Conservation (phyloP, 2,797 vertebrate species). For the Champsocephalus gunnari region DNA sequence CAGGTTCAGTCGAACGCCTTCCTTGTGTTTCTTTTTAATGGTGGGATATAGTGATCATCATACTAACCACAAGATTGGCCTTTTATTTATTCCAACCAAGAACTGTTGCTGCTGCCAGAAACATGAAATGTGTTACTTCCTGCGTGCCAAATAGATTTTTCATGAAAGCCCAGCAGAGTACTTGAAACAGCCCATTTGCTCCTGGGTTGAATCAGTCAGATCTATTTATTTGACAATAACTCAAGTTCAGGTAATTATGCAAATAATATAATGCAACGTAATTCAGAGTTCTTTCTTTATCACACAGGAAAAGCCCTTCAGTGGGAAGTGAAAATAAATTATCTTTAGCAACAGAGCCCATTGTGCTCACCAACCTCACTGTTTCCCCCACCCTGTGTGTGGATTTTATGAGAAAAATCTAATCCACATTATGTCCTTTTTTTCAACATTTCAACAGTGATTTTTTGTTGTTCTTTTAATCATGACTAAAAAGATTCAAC, state of each 20-base stretch:
- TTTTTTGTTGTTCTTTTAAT: not conserved
- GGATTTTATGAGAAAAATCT: not conserved
- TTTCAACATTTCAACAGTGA: not conserved
- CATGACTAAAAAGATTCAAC: not conserved
- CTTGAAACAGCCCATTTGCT: constrained; percentile 34
- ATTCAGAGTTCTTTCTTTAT: constrained; percentile 5
- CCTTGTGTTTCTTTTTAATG: constrained; percentile 21
- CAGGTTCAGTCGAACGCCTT: constrained; percentile 26
- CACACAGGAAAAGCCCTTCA: constrained; percentile 17
- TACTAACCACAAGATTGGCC: constrained; percentile 36
- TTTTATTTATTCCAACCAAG: constrained; percentile 37
- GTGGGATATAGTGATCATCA: constrained; percentile 32
- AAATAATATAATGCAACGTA: constrained; percentile 2
- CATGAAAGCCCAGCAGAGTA: constrained; percentile 32
- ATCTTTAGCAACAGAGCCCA: constrained; percentile 32
- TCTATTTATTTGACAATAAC: not conserved
- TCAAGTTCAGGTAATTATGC: not conserved
- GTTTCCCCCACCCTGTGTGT: constrained; percentile 9
- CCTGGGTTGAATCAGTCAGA: not conserved
- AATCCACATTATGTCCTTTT: not conserved
- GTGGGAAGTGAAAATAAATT: constrained; percentile 50
- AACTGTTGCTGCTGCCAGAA: constrained; percentile 31
- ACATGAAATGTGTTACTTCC: constrained; percentile 58
- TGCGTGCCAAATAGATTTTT: constrained; percentile 42
- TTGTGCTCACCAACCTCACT: constrained; percentile 49